Percentiles rank a stretch among this genome's conserved stretches.
Conservation (phyloP, 2,797 vertebrate genomes). For the Arremon brunneinucha region DNA sequence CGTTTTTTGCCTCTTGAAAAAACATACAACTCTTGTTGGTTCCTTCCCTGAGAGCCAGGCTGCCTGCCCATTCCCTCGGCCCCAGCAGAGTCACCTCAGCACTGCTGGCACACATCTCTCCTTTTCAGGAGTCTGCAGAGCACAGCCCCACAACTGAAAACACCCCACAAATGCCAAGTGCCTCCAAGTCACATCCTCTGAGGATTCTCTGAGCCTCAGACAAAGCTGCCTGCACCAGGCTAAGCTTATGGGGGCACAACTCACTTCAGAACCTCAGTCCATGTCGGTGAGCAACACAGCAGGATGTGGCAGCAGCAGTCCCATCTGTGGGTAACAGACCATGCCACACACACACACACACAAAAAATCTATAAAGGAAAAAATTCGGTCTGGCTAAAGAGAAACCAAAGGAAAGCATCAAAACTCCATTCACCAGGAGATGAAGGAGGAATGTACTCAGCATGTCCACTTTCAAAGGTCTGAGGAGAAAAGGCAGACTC, state of each 20-base stretch:
- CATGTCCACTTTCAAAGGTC: neutral
- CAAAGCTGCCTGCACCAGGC: neutral
- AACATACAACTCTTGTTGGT: neutral
- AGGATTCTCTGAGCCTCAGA: neutral
- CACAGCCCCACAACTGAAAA: neutral
- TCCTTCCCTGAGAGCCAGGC: neutral
- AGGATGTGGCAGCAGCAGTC: neutral
- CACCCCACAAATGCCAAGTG: neutral
- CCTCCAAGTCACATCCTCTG: accelerated
- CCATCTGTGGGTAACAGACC: accelerated
- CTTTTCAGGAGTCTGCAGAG: neutral
- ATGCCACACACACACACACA: neutral
- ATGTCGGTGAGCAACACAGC: neutral
- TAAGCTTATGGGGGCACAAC: accelerated
- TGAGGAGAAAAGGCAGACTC: neutral
- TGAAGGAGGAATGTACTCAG: neutral
- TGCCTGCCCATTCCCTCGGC: neutral
- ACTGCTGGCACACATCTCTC: accelerated
- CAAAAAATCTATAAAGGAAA: neutral
- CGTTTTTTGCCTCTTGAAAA: neutral
- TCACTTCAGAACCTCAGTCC: neutral
- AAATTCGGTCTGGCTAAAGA: neutral
- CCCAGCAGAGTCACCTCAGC: neutral
- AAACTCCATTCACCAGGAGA: neutral
- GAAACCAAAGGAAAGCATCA: neutral